These are phyloP conservation scores for Limnephilus rhombicus DNA, from an alignment of 2,888 invertebrate genomes.

Conservation along the genomic window DNA sequence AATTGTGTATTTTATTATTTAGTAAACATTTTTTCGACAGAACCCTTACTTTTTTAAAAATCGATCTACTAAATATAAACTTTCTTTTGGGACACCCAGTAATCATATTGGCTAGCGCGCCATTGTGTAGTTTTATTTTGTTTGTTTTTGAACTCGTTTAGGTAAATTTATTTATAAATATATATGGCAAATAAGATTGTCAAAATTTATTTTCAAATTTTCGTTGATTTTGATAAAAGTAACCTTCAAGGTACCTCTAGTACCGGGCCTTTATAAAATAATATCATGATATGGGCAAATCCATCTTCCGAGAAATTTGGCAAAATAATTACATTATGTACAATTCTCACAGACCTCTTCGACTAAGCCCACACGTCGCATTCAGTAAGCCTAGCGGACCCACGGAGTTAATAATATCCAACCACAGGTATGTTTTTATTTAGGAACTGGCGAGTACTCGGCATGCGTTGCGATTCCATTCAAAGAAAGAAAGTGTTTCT, in stretches of 20 bases:
- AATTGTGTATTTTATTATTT: too few species aligned
- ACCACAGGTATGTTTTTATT: background rate
- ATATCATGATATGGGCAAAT: background rate
- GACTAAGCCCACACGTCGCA: background rate
- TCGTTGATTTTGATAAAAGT: background rate
- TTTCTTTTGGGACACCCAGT: too few species aligned
- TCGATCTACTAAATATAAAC: too few species aligned
- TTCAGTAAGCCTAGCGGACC: background rate
- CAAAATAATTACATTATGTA: background rate
- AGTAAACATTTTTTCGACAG: too few species aligned
- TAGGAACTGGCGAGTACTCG: background rate
- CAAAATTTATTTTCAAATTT: background rate
- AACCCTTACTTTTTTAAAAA: too few species aligned
- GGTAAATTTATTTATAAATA: background rate
- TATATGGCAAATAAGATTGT: background rate
- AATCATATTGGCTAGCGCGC: too few species aligned
- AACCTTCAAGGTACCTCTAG: background rate
- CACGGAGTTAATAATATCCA: background rate
- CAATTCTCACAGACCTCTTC: background rate
- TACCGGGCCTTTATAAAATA: background rate
- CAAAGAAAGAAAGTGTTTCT: too few species aligned
- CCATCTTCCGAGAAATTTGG: background rate
- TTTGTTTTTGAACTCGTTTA: background rate
- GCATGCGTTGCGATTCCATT: too few species aligned
- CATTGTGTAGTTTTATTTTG: background rate